Evolutionary conservation across 2,797 vertebrate genomes (phyloP), one percentile per base, ranked within the genome.

Genomic region (Leptodactylus fallax): DNA sequence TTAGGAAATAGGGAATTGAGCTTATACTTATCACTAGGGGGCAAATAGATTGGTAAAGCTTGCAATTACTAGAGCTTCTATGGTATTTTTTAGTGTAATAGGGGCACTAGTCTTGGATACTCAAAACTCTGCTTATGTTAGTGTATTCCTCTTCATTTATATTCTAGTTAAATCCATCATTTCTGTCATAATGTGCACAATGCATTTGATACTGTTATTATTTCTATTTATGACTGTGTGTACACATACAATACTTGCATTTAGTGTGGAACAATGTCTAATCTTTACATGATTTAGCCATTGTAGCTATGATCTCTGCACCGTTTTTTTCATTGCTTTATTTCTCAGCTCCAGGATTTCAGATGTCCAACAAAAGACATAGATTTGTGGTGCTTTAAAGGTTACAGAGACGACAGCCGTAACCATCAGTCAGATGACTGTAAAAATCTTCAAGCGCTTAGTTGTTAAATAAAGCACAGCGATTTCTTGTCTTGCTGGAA

Each of bases 401-500:
- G 85, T 83, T 89, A 85, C 61, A 36, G 53, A 89, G 80, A 79
- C 63, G 60, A 79, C 21, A 71, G 85, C 60, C 12, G 27, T 86
- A 89, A 78, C 79, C 79, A 89, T 81, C 72, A 58, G 67, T 86
- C 80, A 83, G 78, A 86, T 83, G 88, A 83, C 84, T 86, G 84
- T 86, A 86, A 83, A 86, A 86, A 89, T 89, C 80, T 78, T 78
- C 85, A 23, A 79, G 72, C 85, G 72, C 69, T 85, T 85, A 81
- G 78, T 72, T 72, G 80, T 89, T 89, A 86, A 89, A 89, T 86
- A 89, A 86, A 89, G 88, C 88, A 78, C 85, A 89, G 85, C 63
- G 74, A 89, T 89, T 89, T 83, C 80, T 79, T 83, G 88, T 89
- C 80, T 69, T 89, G 84, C 84, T 49, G 88, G 87, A 85, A 67